Evolutionary conservation across 2,113 vertebrate species (phyloP).

Genomic region (Clarias macrocephalus): DNA sequence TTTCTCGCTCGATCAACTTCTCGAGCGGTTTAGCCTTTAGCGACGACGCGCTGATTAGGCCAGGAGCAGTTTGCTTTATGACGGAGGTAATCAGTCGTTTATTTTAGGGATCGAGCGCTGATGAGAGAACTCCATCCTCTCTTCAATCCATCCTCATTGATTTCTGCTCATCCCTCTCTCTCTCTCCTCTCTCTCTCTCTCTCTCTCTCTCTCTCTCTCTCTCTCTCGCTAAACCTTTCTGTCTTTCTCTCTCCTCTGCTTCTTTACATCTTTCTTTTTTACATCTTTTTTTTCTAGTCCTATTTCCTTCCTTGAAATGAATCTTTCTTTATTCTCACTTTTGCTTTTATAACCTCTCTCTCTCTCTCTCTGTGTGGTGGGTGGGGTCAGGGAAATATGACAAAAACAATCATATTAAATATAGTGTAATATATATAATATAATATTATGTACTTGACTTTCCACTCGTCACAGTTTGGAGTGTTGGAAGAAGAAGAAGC

Average conservation of each 20-base stretch:
- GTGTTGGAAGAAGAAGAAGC: too few species aligned
- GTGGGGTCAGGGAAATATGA: too few species aligned
- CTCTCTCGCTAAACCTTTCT: too few species aligned
- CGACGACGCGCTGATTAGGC: constrained; percentile 58
- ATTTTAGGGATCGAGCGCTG: constrained; percentile 52
- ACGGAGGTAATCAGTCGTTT: constrained; percentile 59
- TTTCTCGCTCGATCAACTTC: constrained; percentile 49
- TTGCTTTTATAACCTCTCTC: neutral
- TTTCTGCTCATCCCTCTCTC: neutral
- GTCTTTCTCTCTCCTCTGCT: neutral
- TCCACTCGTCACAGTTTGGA: too few species aligned
- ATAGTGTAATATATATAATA: too few species aligned
- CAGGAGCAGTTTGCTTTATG: constrained; percentile 62
- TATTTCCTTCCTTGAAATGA: neutral
- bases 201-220: too few species aligned
- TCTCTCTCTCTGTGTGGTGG: neutral
- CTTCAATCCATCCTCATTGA: neutral
- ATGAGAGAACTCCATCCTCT: constrained; percentile 66
- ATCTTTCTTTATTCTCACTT: neutral
- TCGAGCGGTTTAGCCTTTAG: constrained; percentile 61
- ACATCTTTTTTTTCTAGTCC: neutral
- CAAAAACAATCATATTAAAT: too few species aligned
- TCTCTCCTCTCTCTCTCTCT: too few species aligned
- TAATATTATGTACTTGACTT: too few species aligned
- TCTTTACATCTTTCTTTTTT: neutral